A percentile compares a stretch with the other conserved stretches of the same genome.
phyloP scores from a whole-genome alignment of 1,140 invertebrate genomes.

The Drosophila repleta region DNA sequence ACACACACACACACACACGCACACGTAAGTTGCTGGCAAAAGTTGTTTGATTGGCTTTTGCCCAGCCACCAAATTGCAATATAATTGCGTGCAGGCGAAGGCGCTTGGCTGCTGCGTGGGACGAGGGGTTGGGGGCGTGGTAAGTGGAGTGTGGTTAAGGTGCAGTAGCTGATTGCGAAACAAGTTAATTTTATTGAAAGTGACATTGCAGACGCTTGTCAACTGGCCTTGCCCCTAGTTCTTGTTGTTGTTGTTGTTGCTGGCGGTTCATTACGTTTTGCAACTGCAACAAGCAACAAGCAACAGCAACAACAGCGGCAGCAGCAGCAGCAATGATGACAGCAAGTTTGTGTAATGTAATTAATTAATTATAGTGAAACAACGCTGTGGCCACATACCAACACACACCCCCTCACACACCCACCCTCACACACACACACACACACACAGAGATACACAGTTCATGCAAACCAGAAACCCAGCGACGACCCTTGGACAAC shows the following conservation, averaged over 20 bases:
- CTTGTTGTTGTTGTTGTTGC: constrained; percentile 10
- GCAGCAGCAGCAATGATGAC: constrained; percentile 59
- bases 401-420: constrained; percentile 21
- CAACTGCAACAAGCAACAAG: constrained; percentile 48
- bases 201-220: constrained; percentile 59
- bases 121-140: not conserved
- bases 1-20: constrained; percentile 21
- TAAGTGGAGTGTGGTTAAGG: not conserved
- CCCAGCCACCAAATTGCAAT: constrained; percentile 70
- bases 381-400: constrained; percentile 52
- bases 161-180: constrained; percentile 63
- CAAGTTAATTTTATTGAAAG: constrained; percentile 77
- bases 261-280: constrained; percentile 34
- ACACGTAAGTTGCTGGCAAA: constrained; percentile 47
- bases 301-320: constrained; percentile 47
- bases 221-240: constrained; percentile 23
- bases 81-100: constrained; percentile 54
- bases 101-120: too few relatives aligned
- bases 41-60: constrained; percentile 77
- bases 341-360: constrained; percentile 79
- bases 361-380: constrained; percentile 78
- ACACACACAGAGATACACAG: not conserved
- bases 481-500: constrained; percentile 22
- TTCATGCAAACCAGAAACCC: constrained; percentile 11
- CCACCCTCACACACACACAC: constrained; percentile 11